Conservation (phyloP, 2,113 vertebrate genomes). For the Pelusios castaneus region DNA sequence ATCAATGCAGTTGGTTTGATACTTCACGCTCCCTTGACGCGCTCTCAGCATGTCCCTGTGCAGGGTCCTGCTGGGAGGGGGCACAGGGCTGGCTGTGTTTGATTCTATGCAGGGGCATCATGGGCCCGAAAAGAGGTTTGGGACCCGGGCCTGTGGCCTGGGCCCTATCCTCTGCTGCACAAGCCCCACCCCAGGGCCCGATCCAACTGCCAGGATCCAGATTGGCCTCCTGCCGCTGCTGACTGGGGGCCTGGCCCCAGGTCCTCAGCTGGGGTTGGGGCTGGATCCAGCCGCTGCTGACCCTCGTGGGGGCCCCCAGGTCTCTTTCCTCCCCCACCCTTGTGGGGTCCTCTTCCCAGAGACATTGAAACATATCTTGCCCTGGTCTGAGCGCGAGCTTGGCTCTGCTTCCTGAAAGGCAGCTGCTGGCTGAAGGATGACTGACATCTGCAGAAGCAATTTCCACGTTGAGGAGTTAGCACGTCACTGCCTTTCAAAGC, state of each 20-base stretch:
- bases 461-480: fast-evolving
- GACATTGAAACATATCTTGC: background rate
- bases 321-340: background rate
- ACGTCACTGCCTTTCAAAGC: fast-evolving
- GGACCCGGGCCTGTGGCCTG: too few relatives aligned
- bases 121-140: too few relatives aligned
- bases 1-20: background rate
- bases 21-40: background rate
- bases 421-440: background rate
- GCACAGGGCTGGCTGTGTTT: background rate
- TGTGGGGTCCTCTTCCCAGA: background rate
- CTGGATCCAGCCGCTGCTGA: too few relatives aligned
- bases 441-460: background rate
- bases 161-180: too few relatives aligned
- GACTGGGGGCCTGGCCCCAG: too few relatives aligned
- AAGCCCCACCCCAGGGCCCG: too few relatives aligned
- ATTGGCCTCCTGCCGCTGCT: too few relatives aligned
- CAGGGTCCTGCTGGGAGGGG: background rate
- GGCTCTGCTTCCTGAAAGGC: background rate
- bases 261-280: too few relatives aligned
- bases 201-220: too few relatives aligned
- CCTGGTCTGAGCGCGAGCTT: background rate
- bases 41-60: background rate
- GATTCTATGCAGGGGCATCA: too few relatives aligned
- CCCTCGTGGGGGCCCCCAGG: too few relatives aligned